Evolutionary conservation across 2,797 vertebrate genomes (phyloP).

Genomic region (Enteromius treurensis): DNA sequence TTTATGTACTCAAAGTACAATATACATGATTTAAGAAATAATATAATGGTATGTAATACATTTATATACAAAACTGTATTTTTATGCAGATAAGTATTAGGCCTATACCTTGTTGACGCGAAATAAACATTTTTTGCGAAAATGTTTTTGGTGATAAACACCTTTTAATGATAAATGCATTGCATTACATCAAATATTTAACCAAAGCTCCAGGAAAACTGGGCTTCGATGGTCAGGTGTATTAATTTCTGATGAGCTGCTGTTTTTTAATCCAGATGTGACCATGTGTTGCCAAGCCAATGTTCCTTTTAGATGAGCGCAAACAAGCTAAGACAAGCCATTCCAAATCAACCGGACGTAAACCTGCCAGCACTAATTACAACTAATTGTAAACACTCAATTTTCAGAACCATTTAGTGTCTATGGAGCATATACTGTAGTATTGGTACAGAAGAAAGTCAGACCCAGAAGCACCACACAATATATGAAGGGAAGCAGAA

Average conservation of each 20-base stretch:
- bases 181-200: neutral
- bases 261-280: slow-evolving; percentile 26
- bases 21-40: neutral
- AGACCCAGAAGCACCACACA: slow-evolving; percentile 21
- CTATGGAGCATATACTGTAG: neutral
- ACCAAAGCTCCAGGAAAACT: neutral
- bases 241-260: slow-evolving; percentile 19
- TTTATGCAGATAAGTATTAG: neutral
- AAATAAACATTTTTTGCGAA: neutral
- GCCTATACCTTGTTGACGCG: neutral
- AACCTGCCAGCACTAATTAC: slow-evolving; percentile 39
- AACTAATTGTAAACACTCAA: slow-evolving; percentile 14
- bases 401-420: slow-evolving; percentile 20
- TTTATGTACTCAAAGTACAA: neutral
- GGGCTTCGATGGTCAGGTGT: neutral
- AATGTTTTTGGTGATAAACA: neutral
- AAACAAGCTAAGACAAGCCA: slow-evolving; percentile 47
- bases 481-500: slow-evolving; percentile 31
- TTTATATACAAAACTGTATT: neutral
- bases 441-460: neutral
- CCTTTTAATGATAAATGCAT: neutral
- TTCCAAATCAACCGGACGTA: slow-evolving; percentile 21
- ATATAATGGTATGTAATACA: neutral
- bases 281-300: slow-evolving; percentile 16
- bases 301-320: slow-evolving; percentile 22